Percentiles rank a stretch among this genome's conserved stretches.
These are phyloP conservation scores for Idaea aversata DNA, from an alignment of 2,888 invertebrate species.

Conservation along the genomic window DNA sequence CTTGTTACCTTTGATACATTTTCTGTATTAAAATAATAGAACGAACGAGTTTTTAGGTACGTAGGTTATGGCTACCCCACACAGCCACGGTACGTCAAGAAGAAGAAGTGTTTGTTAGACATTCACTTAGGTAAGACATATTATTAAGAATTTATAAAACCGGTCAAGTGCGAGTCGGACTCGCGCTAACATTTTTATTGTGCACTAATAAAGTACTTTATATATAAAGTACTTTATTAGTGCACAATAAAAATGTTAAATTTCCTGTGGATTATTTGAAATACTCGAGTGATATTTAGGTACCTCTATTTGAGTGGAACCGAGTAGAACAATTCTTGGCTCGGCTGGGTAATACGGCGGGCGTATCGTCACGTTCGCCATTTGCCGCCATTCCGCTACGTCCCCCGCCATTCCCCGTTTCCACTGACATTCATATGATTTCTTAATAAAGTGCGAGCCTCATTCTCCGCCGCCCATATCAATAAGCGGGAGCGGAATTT, in stretches of 20 bases:
- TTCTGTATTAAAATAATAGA: no score
- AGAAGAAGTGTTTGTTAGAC: no score
- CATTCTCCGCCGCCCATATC: slow-evolving; percentile 70
- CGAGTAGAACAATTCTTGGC: slow-evolving; percentile 27
- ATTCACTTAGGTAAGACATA: no score
- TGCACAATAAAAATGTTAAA: not conserved
- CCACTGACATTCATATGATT: slow-evolving; percentile 71
- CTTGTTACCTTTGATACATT: no score
- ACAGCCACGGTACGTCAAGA: no score
- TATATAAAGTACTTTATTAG: no score
- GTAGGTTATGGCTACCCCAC: no score
- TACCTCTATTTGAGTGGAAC: slow-evolving; percentile 17
- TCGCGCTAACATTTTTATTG: no score
- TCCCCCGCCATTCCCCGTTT: slow-evolving; percentile 37
- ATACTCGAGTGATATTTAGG: slow-evolving; percentile 7
- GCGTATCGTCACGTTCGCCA: slow-evolving; percentile 69
- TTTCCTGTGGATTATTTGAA: not conserved
- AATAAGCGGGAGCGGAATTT: slow-evolving; percentile 67
- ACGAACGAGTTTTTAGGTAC: no score
- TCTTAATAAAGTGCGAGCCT: slow-evolving; percentile 75
- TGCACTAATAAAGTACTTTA: no score
- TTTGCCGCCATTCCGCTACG: slow-evolving; percentile 21
- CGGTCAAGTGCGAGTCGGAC: no score
- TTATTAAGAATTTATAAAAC: no score
- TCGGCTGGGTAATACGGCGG: slow-evolving; percentile 54